Percentiles rank a stretch among this genome's conserved stretches.
These are phyloP conservation scores for Polymixis flavicincta DNA, from an alignment of 2,888 invertebrate genomes.

Conservation along the genomic window DNA sequence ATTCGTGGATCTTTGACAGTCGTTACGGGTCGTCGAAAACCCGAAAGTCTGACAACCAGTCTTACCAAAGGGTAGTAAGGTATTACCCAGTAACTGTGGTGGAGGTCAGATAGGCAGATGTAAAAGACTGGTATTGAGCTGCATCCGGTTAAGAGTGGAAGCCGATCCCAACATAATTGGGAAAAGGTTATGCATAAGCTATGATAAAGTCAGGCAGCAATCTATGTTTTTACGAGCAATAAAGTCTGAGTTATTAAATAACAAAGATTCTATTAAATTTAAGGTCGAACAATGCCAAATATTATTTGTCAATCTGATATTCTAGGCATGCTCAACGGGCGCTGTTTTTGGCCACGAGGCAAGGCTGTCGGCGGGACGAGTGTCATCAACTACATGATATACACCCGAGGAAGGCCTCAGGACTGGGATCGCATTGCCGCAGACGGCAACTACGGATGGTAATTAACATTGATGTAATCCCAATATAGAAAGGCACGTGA, in stretches of 20 bases:
- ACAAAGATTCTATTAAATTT: conserved; percentile 18
- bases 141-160: too few species aligned
- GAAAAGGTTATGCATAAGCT: background rate
- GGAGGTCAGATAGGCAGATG: too few species aligned
- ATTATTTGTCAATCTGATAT: conserved; percentile 49
- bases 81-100: too few species aligned
- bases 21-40: too few species aligned
- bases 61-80: too few species aligned
- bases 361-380: conserved; percentile 91
- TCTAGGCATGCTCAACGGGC: conserved; percentile 80
- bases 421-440: conserved; percentile 94
- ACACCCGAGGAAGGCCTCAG: conserved; percentile 93
- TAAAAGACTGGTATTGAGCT: too few species aligned
- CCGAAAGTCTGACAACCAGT: too few species aligned
- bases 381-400: conserved; percentile 93
- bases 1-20: too few species aligned
- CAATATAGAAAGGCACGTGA: conserved; percentile 23
- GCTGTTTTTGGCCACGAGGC: conserved; percentile 89
- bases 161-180: too few species aligned
- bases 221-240: conserved; percentile 3
- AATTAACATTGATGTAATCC: conserved; percentile 45
- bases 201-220: background rate
- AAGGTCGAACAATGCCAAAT: conserved; percentile 41
- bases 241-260: background rate
- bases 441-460: conserved; percentile 94